phyloP scores from a whole-genome alignment of 2,113 vertebrate species.

The Choloepus hoffmanni region DNA sequence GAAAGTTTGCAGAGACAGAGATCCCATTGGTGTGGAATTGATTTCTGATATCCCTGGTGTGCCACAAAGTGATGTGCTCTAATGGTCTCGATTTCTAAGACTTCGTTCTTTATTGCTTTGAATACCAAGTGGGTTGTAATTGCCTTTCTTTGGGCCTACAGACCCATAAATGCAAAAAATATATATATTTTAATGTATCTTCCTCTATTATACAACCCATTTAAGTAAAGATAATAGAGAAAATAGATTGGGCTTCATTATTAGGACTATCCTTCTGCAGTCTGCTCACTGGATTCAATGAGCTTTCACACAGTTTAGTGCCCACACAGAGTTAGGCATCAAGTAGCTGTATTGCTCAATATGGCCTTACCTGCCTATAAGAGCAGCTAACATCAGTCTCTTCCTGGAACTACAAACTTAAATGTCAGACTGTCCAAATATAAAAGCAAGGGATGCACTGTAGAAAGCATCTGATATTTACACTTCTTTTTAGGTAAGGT shows the following conservation, averaged over 20 bases:
- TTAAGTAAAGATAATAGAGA: not conserved
- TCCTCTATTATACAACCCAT: not conserved
- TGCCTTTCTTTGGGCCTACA: not conserved
- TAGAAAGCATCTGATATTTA: conserved; percentile 56
- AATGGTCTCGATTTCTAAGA: not conserved
- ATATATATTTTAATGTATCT: not conserved
- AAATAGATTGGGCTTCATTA: not conserved
- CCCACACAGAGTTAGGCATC: not conserved
- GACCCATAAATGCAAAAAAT: not conserved
- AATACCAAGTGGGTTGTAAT: not conserved
- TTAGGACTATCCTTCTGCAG: not conserved
- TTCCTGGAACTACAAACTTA: not conserved
- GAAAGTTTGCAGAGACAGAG: not conserved
- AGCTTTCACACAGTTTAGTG: not conserved
- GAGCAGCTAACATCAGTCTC: not conserved
- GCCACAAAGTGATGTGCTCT: not conserved
- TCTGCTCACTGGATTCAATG: not conserved
- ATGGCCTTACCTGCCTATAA: not conserved
- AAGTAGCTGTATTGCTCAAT: not conserved
- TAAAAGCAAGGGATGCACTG: not conserved
- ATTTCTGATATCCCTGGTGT: fast-evolving
- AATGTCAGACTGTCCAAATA: conserved; percentile 67
- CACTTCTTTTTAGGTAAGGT: conserved; percentile 64
- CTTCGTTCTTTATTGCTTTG: not conserved
- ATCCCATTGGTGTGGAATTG: not conserved